Evolutionary conservation across 2,888 invertebrate genomes (phyloP), one percentile per base, ranked within the genome.

Genomic region (Andrena camellia): DNA sequence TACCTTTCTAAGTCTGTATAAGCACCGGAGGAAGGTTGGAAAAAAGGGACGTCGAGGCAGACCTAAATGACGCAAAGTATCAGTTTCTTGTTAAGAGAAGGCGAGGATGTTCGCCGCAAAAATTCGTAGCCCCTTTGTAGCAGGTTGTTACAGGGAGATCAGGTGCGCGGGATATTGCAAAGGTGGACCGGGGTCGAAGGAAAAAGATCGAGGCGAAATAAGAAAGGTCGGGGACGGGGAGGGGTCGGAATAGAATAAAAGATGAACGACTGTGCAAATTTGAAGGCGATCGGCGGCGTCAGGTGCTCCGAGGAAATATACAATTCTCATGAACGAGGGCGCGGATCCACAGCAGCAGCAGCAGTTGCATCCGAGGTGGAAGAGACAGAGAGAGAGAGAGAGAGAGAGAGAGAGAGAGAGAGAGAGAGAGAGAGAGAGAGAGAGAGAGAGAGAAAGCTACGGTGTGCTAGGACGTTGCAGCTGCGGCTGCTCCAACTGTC

Each of bases 401-500:
- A 33, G 60, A 68, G 76, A 59, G 73, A 57, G 76, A 26, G 59
- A 71, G 76, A 59, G 73, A 48, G 62, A 42, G 50, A 20, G 59
- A 67, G 76, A 31, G 59, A 71, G 76, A 50, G 73, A 59, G 63
- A 48, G 50, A 23, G 60, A 68, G 76, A 33, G 60, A 71, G 76
- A 59, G 73, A 59, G 63, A 48, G 35, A 23, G 60, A 71, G 76
- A 33, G 60, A 72, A 72, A 52, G 74, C 50, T 80, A 74, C 77
- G 67, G 48, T 7, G 54, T 70, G 64, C 50, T 69, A 52, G 31
- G 83, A 66, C 72, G 82, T 71, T 87, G 77, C 86, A 86, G 86
- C 87, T 87, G 86, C 75, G 86, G 78, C 85, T 87, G 80, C 69
- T 78, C 84, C 87, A 70, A 78, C 77, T 60, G 81, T 86, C 84